Evolutionary conservation across 23 tunicate species (phyloP), one percentile per base, ranked within the genome.

Genomic region (Phallusia fumigata): DNA sequence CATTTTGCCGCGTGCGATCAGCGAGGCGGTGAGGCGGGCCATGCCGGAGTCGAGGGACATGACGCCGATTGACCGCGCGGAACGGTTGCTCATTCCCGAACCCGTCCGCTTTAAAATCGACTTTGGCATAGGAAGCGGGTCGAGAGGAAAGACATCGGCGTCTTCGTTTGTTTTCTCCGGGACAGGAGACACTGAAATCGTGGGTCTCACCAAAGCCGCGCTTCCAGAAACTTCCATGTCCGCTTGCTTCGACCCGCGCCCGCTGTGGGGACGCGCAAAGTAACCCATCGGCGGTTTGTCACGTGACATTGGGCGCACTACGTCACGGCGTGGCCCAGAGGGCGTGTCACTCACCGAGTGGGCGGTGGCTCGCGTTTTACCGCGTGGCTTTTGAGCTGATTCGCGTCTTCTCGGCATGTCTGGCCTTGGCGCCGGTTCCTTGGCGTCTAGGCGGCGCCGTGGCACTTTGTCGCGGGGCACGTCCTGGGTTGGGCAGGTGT

Each of bases 31-130:
- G 36, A 87, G 86, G 12, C 72, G 47, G 22, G 84, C 79, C 91
- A 87, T 87, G 24, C 91, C 91, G 30, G 91, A 87, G 76, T 87
- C 91, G 31, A 87, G 69, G 47, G 91, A 87, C 84, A 87, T 80
- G 21, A 81, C 91, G n/a, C 84, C 91, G 19, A 87, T 15, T 22
- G 80, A 76, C 24, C 81, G 35, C 65, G 74, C 72, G 32, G 91
- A 87, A 32, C 78, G 82, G 31, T 52, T 69, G 82, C 91, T 87
- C n/a, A 87, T 75, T 30, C 82, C 91, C 0, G 91, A 87, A 5
- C 91, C 91, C 0, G 86, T 36, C 34, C 91, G 33, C 73, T 87
- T 87, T 31, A 87, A 40, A 30, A 87, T 87, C 53, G 91, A 87
- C 78, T 87, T 58, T 1, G 76, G 52, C 32, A 64, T 35, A 8